Evolutionary conservation across 2,888 invertebrate species (phyloP).

Genomic region (Druceiella hillmani): DNA sequence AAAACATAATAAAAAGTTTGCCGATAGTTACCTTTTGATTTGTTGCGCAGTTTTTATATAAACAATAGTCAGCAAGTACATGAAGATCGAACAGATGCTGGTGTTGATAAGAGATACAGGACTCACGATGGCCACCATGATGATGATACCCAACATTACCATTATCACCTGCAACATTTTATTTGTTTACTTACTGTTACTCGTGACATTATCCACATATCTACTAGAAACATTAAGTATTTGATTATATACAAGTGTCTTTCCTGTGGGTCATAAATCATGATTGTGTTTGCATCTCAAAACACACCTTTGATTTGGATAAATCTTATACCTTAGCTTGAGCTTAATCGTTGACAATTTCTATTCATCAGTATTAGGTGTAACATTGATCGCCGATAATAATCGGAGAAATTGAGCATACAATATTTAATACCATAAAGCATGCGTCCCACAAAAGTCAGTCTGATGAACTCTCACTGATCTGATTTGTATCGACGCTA

Average conservation of each 20-base stretch:
- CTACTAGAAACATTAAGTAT: background rate
- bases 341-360: too few relatives aligned
- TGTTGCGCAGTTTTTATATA: constrained; percentile 69
- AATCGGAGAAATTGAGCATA: too few relatives aligned
- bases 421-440: too few relatives aligned
- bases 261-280: background rate
- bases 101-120: constrained; percentile 64
- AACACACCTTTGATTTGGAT: too few relatives aligned
- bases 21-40: constrained; percentile 52
- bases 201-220: constrained; percentile 1
- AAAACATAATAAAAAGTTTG: constrained; percentile 2
- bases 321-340: too few relatives aligned
- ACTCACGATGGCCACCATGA: constrained; percentile 65
- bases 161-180: constrained; percentile 59
- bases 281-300: too few relatives aligned
- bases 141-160: constrained; percentile 65
- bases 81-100: constrained; percentile 54
- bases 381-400: too few relatives aligned
- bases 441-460: too few relatives aligned
- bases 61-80: constrained; percentile 57
- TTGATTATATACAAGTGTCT: background rate
- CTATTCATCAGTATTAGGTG: too few relatives aligned
- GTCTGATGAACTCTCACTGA: too few relatives aligned
- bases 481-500: too few relatives aligned
- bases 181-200: constrained; percentile 10